Percentiles rank a stretch among this genome's conserved stretches.
phyloP scores from a whole-genome alignment of 37 sponge, comb jelly and placozoan genomes.

The Eunapius fragilis region DNA sequence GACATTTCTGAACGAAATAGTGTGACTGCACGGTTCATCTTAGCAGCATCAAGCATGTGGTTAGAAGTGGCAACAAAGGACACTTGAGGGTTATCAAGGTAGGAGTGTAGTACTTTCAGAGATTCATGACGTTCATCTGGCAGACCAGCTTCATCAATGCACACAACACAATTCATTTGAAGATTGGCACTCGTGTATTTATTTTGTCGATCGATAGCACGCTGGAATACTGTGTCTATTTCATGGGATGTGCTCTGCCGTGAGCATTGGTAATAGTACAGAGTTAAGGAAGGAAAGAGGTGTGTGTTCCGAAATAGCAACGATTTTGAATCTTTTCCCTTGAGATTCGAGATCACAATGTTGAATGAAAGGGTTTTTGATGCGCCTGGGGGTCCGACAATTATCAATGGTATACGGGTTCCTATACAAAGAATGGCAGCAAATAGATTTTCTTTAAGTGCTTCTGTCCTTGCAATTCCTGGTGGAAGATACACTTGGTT shows the following conservation, averaged over 20 bases:
- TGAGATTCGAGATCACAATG: slow-evolving; percentile 44
- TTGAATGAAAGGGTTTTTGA: slow-evolving; percentile 75
- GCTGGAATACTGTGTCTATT: slow-evolving; percentile 64
- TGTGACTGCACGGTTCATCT: slow-evolving; percentile 63
- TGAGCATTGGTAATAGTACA: slow-evolving; percentile 70
- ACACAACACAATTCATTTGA: slow-evolving; percentile 21
- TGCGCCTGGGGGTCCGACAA: slow-evolving; percentile 68
- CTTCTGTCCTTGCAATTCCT: slow-evolving; percentile 68
- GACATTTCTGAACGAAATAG: slow-evolving; percentile 39
- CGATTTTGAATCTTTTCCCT: slow-evolving; percentile 45
- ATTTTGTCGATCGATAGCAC: slow-evolving; percentile 49
- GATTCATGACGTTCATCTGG: slow-evolving; percentile 50
- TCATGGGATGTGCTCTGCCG: slow-evolving; percentile 52
- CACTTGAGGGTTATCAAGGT: slow-evolving; percentile 62
- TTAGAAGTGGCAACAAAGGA: slow-evolving; percentile 73
- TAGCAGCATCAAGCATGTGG: slow-evolving; percentile 68
- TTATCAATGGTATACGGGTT: slow-evolving; percentile 51
- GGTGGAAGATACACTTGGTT: slow-evolving; percentile 24
- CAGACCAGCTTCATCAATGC: slow-evolving; percentile 67
- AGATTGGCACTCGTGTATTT: neutral
- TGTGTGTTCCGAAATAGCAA: slow-evolving; percentile 2
- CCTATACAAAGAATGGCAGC: slow-evolving; percentile 44
- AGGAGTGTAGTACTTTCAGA: slow-evolving; percentile 65
- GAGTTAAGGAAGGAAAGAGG: slow-evolving; percentile 49
- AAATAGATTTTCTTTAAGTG: slow-evolving; percentile 69